phyloP scores from a whole-genome alignment of 2,113 vertebrate species.

The Limanda limanda region DNA sequence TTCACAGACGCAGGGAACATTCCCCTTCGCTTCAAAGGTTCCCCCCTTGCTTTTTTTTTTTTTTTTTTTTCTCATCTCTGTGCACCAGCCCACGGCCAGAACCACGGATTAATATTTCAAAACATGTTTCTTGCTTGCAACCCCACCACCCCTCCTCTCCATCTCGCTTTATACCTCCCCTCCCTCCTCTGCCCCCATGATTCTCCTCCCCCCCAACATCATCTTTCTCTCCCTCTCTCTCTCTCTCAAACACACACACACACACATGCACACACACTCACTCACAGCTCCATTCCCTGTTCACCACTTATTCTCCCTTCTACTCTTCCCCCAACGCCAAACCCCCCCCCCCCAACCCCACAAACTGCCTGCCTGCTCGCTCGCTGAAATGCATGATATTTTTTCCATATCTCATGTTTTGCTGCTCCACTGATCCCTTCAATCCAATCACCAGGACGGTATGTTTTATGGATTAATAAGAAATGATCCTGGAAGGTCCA shows the following conservation, averaged over 20 bases:
- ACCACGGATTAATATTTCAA: constrained; percentile 84
- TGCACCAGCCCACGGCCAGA: constrained; percentile 83
- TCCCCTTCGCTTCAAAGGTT: constrained; percentile 81
- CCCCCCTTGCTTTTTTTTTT: constrained; percentile 35
- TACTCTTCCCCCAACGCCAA: constrained; percentile 12
- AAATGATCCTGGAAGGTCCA: constrained; percentile 83
- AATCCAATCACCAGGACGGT: constrained; percentile 79
- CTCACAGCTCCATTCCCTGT: constrained; percentile 74
- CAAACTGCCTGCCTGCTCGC: constrained; percentile 40
- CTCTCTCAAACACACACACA: too few relatives aligned
- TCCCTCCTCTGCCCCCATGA: constrained; percentile 24
- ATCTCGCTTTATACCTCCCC: constrained; percentile 13
- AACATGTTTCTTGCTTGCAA: constrained; percentile 72
- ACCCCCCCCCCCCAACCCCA: constrained; percentile 6
- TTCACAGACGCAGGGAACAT: constrained; percentile 70
- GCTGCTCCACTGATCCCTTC: constrained; percentile 84
- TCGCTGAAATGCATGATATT: constrained; percentile 78
- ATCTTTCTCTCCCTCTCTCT: constrained; percentile 42
- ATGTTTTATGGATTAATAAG: constrained; percentile 92
- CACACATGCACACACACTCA: not conserved
- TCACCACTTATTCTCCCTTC: constrained; percentile 72
- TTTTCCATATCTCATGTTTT: constrained; percentile 84
- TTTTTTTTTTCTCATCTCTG: constrained; percentile 70
- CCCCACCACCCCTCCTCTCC: constrained; percentile 13
- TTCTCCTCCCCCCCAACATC: constrained; percentile 33